Base-by-base conservation (phyloP, 2,113 vertebrate genomes). In the Pitta sordida region DNA sequence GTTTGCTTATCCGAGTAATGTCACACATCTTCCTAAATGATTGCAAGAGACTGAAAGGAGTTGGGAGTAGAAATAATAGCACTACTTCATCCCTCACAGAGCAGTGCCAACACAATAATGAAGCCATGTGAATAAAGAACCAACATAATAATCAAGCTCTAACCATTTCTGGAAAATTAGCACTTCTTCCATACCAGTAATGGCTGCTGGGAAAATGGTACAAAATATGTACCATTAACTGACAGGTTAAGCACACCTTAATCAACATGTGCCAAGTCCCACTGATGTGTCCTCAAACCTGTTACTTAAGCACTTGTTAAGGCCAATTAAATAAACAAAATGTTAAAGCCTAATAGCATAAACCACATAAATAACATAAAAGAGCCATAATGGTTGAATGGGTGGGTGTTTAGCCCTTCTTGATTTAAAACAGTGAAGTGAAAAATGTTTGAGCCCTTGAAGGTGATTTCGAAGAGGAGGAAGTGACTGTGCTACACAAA, bases 321-420 rank as follows among this genome's bases (percentile, higher is more conserved):
- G 88, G 91, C 95, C 93, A 97, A 94, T 97, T 98, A 97, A 98
- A 96, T 97, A 97, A 97, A 97, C 91, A 90, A 85, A 93, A 96
- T 88, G 97, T 96, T 95, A 88, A 95, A 95, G 92, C 71, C 64
- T 91, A 95, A 94, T 86, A 90, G 90, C 95, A 80, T 91, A 96
- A 96, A 71, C 74, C 91, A 92, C 94, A 34, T 86, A 94, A 94
- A 89, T 83, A 92, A 86, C 96, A 95, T 86, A 90, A 96, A 96
- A 89, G 91, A 90, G 78, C 93, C 83, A n/a, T 94, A 96, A 91
- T 92, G 80, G 91, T 75, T 85, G 96, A 96, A 96, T 95, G 89
- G 96, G 92, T 96, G 97, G 94, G 89, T 86, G 80, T 93, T 97
- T 96, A 94, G 90, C 89, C 94, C 90, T 92, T 95, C 96, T 96